Base-by-base conservation (phyloP, 1,140 invertebrate species). In the Palaemon carinicauda region DNA sequence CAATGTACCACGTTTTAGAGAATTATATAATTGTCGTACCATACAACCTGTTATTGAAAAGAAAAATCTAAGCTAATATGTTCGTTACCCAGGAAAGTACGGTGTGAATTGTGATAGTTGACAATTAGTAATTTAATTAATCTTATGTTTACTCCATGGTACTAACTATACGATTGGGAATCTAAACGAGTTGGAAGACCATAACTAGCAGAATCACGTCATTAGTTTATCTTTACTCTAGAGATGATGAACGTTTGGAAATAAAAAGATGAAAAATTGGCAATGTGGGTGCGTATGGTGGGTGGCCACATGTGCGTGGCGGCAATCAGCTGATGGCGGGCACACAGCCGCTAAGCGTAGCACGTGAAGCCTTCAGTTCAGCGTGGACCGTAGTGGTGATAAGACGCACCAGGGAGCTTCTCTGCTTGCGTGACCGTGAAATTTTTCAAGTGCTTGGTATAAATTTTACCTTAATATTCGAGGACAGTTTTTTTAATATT, bases 241-340 rank as follows among this genome's bases (percentile, higher is more conserved):
- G 9, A 41, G 33, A 41, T 9, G 3, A 9, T 9, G 19, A 4
- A 19, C 15, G 12, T n/a, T 12, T 71, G 24, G n/a, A 53, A 27
- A 77, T 41, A 31, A 82, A 54, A 54, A 54, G 10, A 21, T 19
- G 12, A 10, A 79, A 78, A 85, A 69, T n/a, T 54, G 17, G 24
- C 27, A 21, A 79, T 10, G 51, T 53, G 75, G 77, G 27, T 31
- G 24, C 15, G 31, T 54, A 21, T 29, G 21, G 78, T 21, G 17
- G 50, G 50, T 41, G 60, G 77, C 77, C 83, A 86, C 83, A 86
- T 86, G 83, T 50, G 41, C n/a, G n/a, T n/a, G n/a, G n/a, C n/a
- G n/a, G n/a, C 65, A 52, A 86, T 86, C 83, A 86, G 83, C 83
- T 86, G 83, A 86, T 86, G 51, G 52, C 73, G 73, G 56, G 56